Evolutionary conservation across 1,140 invertebrate species (phyloP), one percentile per base, ranked within the genome.

Genomic region (Cotesia glomerata): DNA sequence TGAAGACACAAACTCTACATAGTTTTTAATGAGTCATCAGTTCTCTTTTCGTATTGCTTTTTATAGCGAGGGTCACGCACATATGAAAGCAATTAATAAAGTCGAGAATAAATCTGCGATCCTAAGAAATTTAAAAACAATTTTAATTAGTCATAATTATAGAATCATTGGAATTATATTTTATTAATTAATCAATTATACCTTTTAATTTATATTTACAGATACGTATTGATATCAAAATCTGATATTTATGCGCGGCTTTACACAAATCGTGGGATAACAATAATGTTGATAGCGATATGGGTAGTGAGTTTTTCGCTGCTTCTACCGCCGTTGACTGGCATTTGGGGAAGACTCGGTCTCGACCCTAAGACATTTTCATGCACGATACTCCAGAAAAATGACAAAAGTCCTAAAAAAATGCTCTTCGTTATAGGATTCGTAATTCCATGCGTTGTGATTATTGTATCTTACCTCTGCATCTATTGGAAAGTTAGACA

Each of bases 361-460:
- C 85, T 95, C 5, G 92, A 96, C 74, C 84, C 89, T 5, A 86
- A 89, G 2, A 95, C 93, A 1, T 96, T 95, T 82, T 95, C 94
- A 0, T 96, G 95, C 84, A 96, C 95, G 0, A 95, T 96, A 67
- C 86, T 96, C 4, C 90, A 91, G 74, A 93, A 94, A 79, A 88
- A 94, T 74, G 90, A 91, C 13, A 90, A 88, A 26, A 96, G 95
- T 5, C 95, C 95, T 0, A 96, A 96, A 86, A 95, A 95, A 80
- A 91, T 94, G 63, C 86, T 96, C 0, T 96, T 96, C 85, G 86
- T 94, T 0, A 89, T 96, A 73, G 95, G 93, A 4, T 95, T 96
- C 79, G 88, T 94, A 7, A 81, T 96, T 39, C 95, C 94, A 0
- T 95, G 94, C 76, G 77, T 94, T 2, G 93, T 94, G 3, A 96